Evolutionary conservation across 2,888 invertebrate genomes (phyloP).

Genomic region (Eurois occulta): DNA sequence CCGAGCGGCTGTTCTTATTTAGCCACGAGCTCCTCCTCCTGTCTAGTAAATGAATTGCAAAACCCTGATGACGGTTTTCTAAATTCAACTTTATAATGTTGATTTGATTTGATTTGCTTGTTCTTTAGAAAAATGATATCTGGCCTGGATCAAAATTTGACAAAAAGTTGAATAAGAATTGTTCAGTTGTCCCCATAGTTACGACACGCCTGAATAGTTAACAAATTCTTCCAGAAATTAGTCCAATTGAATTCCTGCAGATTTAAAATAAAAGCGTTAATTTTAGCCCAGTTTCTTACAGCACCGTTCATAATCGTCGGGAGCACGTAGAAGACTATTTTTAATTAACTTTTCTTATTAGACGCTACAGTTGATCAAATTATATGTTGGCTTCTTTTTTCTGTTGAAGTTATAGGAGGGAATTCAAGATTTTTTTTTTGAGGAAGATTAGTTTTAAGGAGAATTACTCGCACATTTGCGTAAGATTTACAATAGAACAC

Average conservation of each 20-base stretch:
- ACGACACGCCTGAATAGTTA: constrained; percentile 36
- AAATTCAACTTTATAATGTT: background rate
- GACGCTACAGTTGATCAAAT: constrained; percentile 69
- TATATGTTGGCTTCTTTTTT: constrained; percentile 55
- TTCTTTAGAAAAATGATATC: background rate
- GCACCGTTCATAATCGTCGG: constrained; percentile 63
- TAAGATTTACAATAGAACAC: background rate
- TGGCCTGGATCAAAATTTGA: background rate
- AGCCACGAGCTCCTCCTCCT: no score
- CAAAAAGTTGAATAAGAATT: background rate
- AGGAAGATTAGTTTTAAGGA: background rate
- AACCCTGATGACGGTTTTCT: background rate
- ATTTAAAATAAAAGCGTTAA: constrained; percentile 65
- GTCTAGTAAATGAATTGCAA: background rate
- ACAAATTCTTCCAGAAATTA: constrained; percentile 52
- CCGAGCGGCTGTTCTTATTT: no score
- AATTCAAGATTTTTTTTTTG: constrained; percentile 2
- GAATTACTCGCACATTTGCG: background rate
- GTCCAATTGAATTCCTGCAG: constrained; percentile 64
- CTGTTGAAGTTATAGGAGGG: constrained; percentile 36
- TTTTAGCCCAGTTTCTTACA: constrained; percentile 45
- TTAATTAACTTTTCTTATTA: constrained; percentile 75
- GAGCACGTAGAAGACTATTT: constrained; percentile 68
- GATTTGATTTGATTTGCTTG: background rate
- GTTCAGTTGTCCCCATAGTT: constrained; percentile 4